Conservation (phyloP, 2,888 invertebrate genomes). For the Polymixis flavicincta region DNA sequence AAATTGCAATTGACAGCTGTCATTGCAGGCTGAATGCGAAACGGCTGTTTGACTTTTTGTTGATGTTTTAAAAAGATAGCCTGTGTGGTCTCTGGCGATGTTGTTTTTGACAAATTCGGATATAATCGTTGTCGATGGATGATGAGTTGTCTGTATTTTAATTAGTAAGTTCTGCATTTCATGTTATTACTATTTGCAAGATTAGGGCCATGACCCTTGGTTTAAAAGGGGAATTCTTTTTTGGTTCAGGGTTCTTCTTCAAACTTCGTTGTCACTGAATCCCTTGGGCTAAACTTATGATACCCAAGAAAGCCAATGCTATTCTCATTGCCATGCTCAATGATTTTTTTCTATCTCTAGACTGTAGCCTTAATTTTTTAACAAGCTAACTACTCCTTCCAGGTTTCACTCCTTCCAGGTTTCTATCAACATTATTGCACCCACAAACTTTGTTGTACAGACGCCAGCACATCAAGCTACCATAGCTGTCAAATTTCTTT, state of each 20-base stretch:
- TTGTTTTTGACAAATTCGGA: conserved; percentile 54
- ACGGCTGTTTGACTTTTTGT: conserved; percentile 59
- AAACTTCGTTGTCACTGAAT: neutral
- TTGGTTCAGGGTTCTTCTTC: neutral
- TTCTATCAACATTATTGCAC: neutral
- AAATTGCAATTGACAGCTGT: conserved; percentile 72
- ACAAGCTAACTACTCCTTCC: neutral
- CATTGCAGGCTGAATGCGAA: conserved; percentile 67
- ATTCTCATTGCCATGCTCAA: no score
- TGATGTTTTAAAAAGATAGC: conserved; percentile 52
- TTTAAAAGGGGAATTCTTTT: neutral
- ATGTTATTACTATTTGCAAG: neutral
- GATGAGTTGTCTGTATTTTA: conserved; percentile 23
- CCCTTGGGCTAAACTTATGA: neutral
- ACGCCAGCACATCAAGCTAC: no score
- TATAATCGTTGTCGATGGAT: conserved; percentile 18
- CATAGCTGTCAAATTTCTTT: no score
- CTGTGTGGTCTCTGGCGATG: conserved; percentile 65
- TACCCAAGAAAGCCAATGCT: neutral
- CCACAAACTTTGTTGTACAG: neutral
- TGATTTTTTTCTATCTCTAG: neutral
- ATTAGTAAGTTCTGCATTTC: conserved; percentile 1
- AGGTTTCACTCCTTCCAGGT: neutral
- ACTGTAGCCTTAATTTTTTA: neutral
- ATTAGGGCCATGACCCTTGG: neutral